phyloP scores from a whole-genome alignment of 2,888 invertebrate genomes.

The Aethes cnicana region DNA sequence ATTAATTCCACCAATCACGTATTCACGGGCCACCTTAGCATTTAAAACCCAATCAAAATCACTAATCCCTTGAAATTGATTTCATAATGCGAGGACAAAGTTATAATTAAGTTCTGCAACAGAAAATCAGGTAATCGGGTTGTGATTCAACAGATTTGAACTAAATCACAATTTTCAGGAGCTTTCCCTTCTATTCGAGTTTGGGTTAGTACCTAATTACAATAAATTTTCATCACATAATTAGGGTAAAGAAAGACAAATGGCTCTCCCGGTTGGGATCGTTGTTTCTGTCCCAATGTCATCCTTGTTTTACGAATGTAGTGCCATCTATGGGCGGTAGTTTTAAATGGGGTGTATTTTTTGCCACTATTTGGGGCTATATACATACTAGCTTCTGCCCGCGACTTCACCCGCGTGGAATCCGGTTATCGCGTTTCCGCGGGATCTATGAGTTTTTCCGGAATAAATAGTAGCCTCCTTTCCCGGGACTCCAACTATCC shows the following conservation, averaged over 20 bases:
- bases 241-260: constrained; percentile 71
- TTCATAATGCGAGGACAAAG: constrained; percentile 23
- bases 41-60: constrained; percentile 30
- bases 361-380: too few species aligned
- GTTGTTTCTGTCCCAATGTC: constrained; percentile 34
- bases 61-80: constrained; percentile 27
- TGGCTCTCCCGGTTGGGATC: constrained; percentile 51
- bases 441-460: too few species aligned
- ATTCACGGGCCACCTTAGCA: constrained; percentile 13
- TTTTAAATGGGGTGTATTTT: constrained; percentile 19
- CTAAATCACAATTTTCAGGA: constrained; percentile 44
- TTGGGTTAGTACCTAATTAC: constrained; percentile 50
- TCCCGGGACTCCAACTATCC: too few species aligned
- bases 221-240: constrained; percentile 72
- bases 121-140: constrained; percentile 33
- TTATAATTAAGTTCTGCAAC: constrained; percentile 31
- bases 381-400: too few species aligned
- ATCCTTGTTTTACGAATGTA: constrained; percentile 22
- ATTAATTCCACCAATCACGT: constrained; percentile 15
- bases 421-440: too few species aligned
- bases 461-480: too few species aligned
- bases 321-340: constrained; percentile 10
- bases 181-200: constrained; percentile 42
- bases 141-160: constrained; percentile 35
- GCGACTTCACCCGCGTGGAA: too few species aligned